phyloP scores from a whole-genome alignment of 2,797 vertebrate genomes.

The Mergus octosetaceus region DNA sequence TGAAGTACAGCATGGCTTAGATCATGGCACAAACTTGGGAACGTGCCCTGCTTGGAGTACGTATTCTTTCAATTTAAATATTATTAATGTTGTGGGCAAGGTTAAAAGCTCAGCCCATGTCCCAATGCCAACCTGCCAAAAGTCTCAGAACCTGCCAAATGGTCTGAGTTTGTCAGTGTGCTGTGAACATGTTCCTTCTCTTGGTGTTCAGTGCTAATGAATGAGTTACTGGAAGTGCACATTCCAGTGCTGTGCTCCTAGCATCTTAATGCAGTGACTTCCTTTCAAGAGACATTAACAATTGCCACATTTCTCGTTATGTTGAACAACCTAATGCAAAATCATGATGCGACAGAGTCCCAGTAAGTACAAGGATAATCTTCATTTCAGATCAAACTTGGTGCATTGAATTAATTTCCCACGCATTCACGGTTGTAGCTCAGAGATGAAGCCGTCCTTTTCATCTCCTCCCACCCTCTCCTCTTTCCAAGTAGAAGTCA shows the following conservation, averaged over 20 bases:
- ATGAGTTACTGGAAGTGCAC: conserved; percentile 16
- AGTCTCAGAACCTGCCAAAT: conserved; percentile 40
- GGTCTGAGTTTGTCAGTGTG: neutral
- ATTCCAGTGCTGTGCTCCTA: neutral
- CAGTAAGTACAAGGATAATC: neutral
- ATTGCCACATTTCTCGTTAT: neutral
- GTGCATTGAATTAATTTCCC: neutral
- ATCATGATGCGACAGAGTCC: neutral
- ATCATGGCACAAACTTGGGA: conserved; percentile 67
- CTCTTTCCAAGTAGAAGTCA: neutral
- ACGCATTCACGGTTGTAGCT: neutral
- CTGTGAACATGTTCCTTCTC: neutral
- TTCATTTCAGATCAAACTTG: neutral
- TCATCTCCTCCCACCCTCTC: neutral
- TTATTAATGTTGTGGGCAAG: conserved; percentile 72
- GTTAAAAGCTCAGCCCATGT: conserved; percentile 40
- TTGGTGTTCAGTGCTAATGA: conserved; percentile 12
- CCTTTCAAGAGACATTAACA: neutral
- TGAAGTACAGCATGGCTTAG: conserved; percentile 11
- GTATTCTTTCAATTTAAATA: conserved; percentile 73
- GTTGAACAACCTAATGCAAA: neutral
- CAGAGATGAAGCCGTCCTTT: neutral
- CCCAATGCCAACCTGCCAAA: neutral
- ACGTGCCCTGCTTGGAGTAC: conserved; percentile 60
- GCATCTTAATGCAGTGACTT: neutral